Percentiles rank a stretch among this genome's conserved stretches.
Conservation (phyloP, 2,888 invertebrate species). For the Habroteleia sp. region DNA sequence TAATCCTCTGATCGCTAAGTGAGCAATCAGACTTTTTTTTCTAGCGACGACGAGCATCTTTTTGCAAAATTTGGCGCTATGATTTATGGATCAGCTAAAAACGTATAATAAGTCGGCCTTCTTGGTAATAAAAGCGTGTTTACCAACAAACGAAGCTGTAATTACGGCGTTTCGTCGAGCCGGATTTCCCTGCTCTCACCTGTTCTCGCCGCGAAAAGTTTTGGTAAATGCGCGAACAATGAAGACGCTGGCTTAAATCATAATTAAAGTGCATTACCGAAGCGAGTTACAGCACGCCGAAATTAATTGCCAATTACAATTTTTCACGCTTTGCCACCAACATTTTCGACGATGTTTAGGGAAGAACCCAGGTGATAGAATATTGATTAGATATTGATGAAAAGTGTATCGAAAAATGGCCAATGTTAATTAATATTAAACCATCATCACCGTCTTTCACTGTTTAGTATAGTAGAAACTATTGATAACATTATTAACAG, state of each 20-base stretch:
- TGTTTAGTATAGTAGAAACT: no score
- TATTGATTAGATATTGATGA: no score
- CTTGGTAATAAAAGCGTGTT: constrained; percentile 37
- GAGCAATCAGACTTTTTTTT: constrained; percentile 1
- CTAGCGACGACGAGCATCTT: constrained; percentile 9
- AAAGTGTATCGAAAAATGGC: no score
- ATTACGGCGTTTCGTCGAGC: constrained; percentile 30
- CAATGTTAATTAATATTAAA: no score
- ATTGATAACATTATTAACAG: no score
- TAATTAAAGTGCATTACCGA: constrained; percentile 33
- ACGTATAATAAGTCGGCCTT: constrained; percentile 40
- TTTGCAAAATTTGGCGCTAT: constrained; percentile 31
- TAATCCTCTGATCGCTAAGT: background rate
- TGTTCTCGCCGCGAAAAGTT: constrained; percentile 30
- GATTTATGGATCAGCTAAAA: constrained; percentile 42
- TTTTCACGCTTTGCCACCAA: constrained; percentile 3
- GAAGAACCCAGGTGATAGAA: no score
- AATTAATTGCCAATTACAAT: constrained; percentile 5
- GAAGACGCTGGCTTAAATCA: constrained; percentile 33
- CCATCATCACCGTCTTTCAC: no score
- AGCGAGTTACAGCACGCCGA: background rate
- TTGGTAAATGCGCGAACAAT: constrained; percentile 39
- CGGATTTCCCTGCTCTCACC: constrained; percentile 31
- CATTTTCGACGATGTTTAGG: no score
- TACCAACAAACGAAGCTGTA: constrained; percentile 35